Percentiles rank a stretch among this genome's conserved stretches.
Conservation (phyloP, 2,888 invertebrate species). For the Eurytoma adleriae region DNA sequence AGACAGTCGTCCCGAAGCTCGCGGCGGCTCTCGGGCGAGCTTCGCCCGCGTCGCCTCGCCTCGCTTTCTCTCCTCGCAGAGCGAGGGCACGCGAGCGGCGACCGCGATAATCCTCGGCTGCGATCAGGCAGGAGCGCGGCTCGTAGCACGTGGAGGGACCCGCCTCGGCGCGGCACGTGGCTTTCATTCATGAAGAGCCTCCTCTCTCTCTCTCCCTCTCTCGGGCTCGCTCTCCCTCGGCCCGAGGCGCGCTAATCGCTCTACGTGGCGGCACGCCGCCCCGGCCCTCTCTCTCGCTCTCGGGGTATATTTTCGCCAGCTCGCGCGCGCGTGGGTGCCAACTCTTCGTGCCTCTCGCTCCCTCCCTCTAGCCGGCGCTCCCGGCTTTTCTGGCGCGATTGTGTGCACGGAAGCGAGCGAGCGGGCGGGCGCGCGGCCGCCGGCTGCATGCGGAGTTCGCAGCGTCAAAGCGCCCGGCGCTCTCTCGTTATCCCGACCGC, state of each 20-base stretch:
- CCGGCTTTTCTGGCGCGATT: slow-evolving; percentile 34
- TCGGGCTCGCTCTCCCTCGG: no score
- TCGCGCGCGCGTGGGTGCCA: slow-evolving; percentile 27
- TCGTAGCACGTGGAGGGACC: no score
- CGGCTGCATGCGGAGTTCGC: not conserved
- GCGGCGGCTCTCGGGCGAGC: no score
- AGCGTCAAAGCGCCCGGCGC: slow-evolving; percentile 26
- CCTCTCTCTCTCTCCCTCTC: not conserved
- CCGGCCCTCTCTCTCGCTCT: slow-evolving; percentile 8
- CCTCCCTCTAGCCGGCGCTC: not conserved
- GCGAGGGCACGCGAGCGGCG: no score
- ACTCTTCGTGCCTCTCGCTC: slow-evolving; percentile 32
- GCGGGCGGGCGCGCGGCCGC: not conserved
- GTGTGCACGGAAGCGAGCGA: slow-evolving; percentile 20
- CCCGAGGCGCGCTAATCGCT: slow-evolving; percentile 7
- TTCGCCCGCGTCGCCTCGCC: no score
- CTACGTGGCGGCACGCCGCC: not conserved
- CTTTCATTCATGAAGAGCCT: slow-evolving; percentile 45
- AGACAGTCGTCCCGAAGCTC: no score
- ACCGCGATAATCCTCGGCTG: no score
- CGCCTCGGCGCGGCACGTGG: slow-evolving; percentile 27
- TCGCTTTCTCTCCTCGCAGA: no score
- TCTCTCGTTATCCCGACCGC: slow-evolving; percentile 16
- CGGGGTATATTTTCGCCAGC: not conserved
- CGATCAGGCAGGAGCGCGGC: no score